Conservation (phyloP, 2,888 invertebrate species). For the Arge pagana region DNA sequence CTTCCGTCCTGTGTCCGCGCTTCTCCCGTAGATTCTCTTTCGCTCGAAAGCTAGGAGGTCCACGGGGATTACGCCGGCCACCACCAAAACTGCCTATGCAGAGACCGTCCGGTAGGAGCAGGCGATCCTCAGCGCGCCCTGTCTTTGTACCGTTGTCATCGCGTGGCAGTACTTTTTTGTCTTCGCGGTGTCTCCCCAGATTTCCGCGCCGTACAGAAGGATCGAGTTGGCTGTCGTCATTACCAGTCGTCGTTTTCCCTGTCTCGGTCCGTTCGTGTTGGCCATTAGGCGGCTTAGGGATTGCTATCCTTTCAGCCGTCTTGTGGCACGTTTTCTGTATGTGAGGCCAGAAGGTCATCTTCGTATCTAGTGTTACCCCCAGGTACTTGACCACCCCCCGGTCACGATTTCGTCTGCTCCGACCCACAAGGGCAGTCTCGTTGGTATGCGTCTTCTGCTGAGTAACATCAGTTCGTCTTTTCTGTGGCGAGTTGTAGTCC, state of each 20-base stretch:
- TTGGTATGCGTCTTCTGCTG: conserved; percentile 22
- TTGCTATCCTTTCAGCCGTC: conserved; percentile 20
- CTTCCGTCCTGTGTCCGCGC: too few relatives aligned
- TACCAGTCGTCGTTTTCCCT: conserved; percentile 23
- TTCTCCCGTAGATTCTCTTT: background rate
- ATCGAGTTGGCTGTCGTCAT: conserved; percentile 24
- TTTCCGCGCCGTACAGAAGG: conserved; percentile 27
- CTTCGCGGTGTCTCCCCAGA: conserved; percentile 24
- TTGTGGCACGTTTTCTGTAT: conserved; percentile 19
- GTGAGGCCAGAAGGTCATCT: conserved; percentile 26
- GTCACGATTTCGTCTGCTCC: conserved; percentile 1
- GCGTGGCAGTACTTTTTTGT: conserved; percentile 22
- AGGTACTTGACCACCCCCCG: conserved; percentile 27
- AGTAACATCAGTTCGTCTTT: conserved; percentile 30
- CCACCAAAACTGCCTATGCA: conserved; percentile 27
- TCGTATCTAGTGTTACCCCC: conserved; percentile 27
- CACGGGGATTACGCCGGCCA: conserved; percentile 31
- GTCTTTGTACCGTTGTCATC: conserved; percentile 29
- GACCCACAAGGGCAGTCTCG: conserved; percentile 16
- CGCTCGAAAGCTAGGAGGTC: conserved; percentile 15
- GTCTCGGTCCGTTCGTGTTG: conserved; percentile 29
- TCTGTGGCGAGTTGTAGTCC: conserved; percentile 26
- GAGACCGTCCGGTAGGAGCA: conserved; percentile 34
- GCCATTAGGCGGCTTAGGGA: conserved; percentile 29
- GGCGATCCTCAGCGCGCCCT: conserved; percentile 25